Percentiles rank a stretch among this genome's conserved stretches.
These are phyloP conservation scores for Promerops cafer DNA, from an alignment of 2,113 vertebrate species.

Conservation along the genomic window DNA sequence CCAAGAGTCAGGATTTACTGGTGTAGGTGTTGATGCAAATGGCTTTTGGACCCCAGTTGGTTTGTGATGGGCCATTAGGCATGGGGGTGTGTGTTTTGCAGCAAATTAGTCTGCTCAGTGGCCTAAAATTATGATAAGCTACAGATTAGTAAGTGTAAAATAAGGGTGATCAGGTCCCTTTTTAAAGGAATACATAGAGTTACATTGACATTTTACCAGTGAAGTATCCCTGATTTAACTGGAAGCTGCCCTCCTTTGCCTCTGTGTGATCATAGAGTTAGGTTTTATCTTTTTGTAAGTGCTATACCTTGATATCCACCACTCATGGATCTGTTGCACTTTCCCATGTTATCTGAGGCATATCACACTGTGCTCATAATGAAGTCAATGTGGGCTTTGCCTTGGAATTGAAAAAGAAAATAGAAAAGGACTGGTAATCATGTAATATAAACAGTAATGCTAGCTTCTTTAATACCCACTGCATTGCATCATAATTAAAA, in stretches of 20 bases:
- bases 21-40: background rate
- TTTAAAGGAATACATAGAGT: background rate
- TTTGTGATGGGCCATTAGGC: background rate
- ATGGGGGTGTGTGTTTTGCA: background rate
- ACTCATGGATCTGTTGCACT: background rate
- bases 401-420: background rate
- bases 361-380: background rate
- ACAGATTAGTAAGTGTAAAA: background rate
- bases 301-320: background rate
- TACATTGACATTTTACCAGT: background rate
- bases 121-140: background rate
- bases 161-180: background rate
- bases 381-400: background rate
- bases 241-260: background rate
- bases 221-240: background rate
- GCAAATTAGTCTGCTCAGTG: background rate
- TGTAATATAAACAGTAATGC: constrained; percentile 11
- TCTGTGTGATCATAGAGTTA: background rate
- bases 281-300: background rate
- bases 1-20: background rate
- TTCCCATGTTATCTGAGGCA: background rate
- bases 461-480: background rate
- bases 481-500: constrained; percentile 33
- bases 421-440: background rate
- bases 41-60: background rate